Evolutionary conservation across 2,797 vertebrate genomes (phyloP).

Genomic region (Poecilia gillii): DNA sequence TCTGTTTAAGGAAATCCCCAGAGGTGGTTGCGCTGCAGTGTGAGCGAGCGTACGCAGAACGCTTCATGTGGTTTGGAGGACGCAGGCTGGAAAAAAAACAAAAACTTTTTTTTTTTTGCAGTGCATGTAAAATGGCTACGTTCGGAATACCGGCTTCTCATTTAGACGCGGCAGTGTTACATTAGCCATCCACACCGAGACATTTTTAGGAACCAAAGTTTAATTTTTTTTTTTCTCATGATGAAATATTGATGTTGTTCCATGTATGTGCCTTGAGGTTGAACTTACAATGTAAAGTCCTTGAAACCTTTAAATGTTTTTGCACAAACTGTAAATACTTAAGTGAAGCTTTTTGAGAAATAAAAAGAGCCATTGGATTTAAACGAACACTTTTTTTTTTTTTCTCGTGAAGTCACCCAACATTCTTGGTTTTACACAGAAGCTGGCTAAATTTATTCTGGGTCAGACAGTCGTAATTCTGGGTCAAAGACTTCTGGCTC

Average conservation of each 20-base stretch:
- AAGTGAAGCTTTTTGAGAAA: slow-evolving; percentile 85
- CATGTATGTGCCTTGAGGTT: slow-evolving; percentile 90
- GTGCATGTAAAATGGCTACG: slow-evolving; percentile 69
- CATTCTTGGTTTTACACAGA: slow-evolving; percentile 20
- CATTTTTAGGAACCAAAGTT: slow-evolving; percentile 84
- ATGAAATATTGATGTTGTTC: slow-evolving; percentile 84
- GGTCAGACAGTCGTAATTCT: slow-evolving; percentile 58
- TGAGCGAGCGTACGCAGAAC: slow-evolving; percentile 17
- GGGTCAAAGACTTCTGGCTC: slow-evolving; percentile 57
- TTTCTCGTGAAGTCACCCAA: slow-evolving; percentile 14
- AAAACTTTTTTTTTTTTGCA: slow-evolving; percentile 13
- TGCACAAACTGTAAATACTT: slow-evolving; percentile 89
- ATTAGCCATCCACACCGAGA: slow-evolving; percentile 62
- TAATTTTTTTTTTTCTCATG: slow-evolving; percentile 81
- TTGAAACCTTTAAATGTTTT: slow-evolving; percentile 90
- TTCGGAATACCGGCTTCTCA: slow-evolving; percentile 45
- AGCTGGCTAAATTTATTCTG: slow-evolving; percentile 45
- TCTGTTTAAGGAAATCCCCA: slow-evolving; percentile 24
- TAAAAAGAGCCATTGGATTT: slow-evolving; percentile 85
- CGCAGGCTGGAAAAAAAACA: slow-evolving; percentile 34
- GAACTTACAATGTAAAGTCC: slow-evolving; percentile 88
- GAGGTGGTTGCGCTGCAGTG: slow-evolving; percentile 25
- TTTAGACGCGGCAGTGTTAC: slow-evolving; percentile 62
- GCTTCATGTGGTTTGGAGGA: slow-evolving; percentile 32
- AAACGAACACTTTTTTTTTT: slow-evolving; percentile 53